Evolutionary conservation across 2,888 invertebrate species (phyloP).

Genomic region (Polyommatus icarus): DNA sequence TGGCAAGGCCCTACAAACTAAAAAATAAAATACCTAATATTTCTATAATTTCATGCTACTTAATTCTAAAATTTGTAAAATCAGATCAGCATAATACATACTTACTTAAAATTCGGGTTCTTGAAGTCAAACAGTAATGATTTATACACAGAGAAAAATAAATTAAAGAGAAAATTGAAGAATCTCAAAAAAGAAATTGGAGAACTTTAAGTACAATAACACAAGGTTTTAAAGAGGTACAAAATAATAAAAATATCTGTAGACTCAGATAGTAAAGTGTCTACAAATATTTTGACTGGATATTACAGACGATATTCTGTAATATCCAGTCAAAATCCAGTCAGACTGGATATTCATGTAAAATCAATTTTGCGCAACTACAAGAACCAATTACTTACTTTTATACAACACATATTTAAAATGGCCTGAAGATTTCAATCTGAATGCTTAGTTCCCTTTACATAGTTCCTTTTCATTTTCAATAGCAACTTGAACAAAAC

Average conservation of each 20-base stretch:
- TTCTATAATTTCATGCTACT: neutral
- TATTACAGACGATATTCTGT: neutral
- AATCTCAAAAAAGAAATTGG: no score
- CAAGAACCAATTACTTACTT: neutral
- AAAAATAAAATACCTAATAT: neutral
- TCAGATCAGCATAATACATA: neutral
- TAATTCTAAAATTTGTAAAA: neutral
- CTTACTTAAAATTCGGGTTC: neutral
- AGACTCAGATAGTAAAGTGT: neutral
- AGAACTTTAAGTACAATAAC: no score
- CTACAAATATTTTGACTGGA: no score
- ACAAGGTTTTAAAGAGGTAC: neutral
- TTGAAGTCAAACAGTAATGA: neutral
- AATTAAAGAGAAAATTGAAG: neutral
- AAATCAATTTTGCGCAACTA: neutral
- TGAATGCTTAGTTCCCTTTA: neutral
- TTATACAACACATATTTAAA: neutral
- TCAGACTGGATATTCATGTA: no score
- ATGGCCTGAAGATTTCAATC: neutral
- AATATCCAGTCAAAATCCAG: no score
- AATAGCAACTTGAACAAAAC: neutral
- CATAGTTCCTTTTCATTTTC: neutral
- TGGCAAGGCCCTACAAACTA: constrained; percentile 23
- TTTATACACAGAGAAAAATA: neutral
- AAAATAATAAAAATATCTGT: neutral